phyloP scores from a whole-genome alignment of 2,797 vertebrate species.

The Acridotheres tristis region DNA sequence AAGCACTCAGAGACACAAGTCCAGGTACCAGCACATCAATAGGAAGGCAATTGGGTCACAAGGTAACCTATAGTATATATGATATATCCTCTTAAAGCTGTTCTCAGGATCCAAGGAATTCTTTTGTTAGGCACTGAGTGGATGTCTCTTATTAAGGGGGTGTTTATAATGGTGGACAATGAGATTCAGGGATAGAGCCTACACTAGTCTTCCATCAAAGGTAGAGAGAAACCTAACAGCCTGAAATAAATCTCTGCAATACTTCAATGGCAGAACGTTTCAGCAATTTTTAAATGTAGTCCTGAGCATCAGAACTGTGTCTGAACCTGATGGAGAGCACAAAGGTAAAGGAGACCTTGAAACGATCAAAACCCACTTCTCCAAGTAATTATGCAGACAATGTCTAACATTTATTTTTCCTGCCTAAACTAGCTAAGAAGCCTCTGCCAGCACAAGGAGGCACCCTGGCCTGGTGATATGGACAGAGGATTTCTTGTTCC shows the following conservation, averaged over 20 bases:
- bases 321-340: conserved; percentile 8
- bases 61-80: conserved; percentile 58
- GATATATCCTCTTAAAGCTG: conserved; percentile 60
- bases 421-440: background rate
- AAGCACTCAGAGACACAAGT: conserved; percentile 62
- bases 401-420: conserved; percentile 26
- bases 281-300: conserved; percentile 41
- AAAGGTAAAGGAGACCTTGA: conserved; percentile 31
- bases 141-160: conserved; percentile 66
- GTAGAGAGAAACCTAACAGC: conserved; percentile 36
- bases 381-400: conserved; percentile 44
- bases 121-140: conserved; percentile 65
- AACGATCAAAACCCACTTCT: background rate
- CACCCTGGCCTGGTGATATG: background rate
- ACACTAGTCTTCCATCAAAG: conserved; percentile 59
- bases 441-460: background rate
- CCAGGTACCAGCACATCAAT: conserved; percentile 73
- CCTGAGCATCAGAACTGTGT: conserved; percentile 3
- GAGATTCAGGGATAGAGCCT: conserved; percentile 29
- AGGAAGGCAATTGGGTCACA: conserved; percentile 71
- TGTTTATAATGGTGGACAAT: conserved; percentile 68
- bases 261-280: conserved; percentile 22
- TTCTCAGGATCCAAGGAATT: conserved; percentile 67
- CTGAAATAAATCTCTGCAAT: conserved; percentile 56
- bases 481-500: conserved; percentile 42